These are phyloP conservation scores for Phrynocephalus vlangalii DNA, from an alignment of 2,797 vertebrate species.

Conservation along the genomic window DNA sequence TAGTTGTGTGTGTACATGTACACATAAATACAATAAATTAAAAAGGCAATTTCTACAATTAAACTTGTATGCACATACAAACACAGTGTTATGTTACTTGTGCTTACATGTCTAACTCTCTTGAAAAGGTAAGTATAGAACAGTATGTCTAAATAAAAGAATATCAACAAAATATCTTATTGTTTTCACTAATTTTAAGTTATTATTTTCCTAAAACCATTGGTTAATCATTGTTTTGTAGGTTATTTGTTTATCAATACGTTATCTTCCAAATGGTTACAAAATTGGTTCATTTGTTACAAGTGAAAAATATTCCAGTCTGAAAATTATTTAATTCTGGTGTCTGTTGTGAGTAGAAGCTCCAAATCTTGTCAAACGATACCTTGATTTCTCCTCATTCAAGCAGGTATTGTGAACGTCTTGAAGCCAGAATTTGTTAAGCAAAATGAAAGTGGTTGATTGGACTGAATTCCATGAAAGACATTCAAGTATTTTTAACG, in stretches of 20 bases:
- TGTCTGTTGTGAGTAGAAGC: background rate
- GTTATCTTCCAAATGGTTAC: background rate
- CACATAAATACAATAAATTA: no score
- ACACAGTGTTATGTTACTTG: no score
- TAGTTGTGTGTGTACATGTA: no score
- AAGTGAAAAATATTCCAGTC: background rate
- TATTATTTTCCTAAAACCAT: background rate
- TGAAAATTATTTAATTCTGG: background rate
- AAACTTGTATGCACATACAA: no score
- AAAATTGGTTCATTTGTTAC: background rate
- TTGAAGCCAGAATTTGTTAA: slow-evolving; percentile 10
- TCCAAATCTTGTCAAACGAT: slow-evolving; percentile 5
- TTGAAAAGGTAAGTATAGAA: background rate
- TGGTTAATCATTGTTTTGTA: slow-evolving; percentile 7
- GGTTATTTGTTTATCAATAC: slow-evolving; percentile 3
- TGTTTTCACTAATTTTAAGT: background rate
- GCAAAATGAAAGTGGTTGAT: slow-evolving; percentile 5
- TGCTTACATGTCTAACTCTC: no score
- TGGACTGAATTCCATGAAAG: slow-evolving; percentile 1
- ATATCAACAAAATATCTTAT: slow-evolving; percentile 1
- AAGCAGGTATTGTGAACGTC: background rate
- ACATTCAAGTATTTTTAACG: background rate
- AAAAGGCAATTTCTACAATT: no score
- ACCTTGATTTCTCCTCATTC: slow-evolving; percentile 13
- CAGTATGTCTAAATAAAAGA: background rate